Evolutionary conservation across 2,797 vertebrate genomes (phyloP).

Genomic region (Acipenser transmontanus): DNA sequence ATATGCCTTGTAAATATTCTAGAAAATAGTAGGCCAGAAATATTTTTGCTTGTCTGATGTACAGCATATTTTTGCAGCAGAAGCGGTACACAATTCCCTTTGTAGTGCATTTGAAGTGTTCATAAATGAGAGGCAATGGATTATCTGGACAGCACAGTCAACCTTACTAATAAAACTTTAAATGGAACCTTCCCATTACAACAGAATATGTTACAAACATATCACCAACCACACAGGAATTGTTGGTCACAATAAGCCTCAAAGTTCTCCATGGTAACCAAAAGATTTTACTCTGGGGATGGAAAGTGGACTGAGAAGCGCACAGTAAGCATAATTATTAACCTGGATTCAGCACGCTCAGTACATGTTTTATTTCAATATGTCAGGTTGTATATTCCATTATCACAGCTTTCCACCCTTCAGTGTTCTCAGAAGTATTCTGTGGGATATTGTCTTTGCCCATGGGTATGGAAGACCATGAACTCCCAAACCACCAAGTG

Average conservation of each 20-base stretch:
- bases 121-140: neutral
- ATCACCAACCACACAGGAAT: constrained; percentile 10
- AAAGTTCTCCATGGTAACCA: constrained; percentile 19
- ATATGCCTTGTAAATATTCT: no score
- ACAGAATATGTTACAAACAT: constrained; percentile 20
- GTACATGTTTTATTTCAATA: constrained; percentile 31
- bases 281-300: neutral
- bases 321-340: constrained; percentile 26
- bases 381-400: constrained; percentile 28
- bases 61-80: no score
- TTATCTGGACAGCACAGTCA: neutral
- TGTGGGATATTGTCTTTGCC: no score
- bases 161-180: neutral
- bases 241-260: constrained; percentile 16
- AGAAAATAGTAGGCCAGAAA: no score
- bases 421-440: neutral
- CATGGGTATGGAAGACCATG: no score
- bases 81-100: no score
- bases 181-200: constrained; percentile 14
- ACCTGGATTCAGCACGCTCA: constrained; percentile 10
- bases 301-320: constrained; percentile 9
- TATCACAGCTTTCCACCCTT: constrained; percentile 23
- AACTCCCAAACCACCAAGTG: no score
- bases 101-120: neutral
- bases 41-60: no score